Conservation (phyloP, 2,113 vertebrate genomes). For the crab-eating macaque (Macaca fascicularis) region DNA sequence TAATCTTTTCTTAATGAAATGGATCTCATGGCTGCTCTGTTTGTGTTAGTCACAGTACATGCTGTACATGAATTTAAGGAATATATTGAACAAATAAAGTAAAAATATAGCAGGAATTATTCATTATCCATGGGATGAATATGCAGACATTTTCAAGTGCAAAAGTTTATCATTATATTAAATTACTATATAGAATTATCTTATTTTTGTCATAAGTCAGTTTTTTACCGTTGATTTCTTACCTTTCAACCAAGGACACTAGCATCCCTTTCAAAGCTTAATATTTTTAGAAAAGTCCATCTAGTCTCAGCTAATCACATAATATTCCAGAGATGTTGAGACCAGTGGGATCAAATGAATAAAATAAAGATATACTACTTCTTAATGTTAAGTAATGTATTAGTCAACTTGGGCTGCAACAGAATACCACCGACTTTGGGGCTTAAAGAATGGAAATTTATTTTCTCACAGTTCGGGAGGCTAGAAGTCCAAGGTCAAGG, state of each 20-base stretch:
- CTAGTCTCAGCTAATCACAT: not conserved
- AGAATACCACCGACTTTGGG: not conserved
- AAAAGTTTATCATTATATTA: not conserved
- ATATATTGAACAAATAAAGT: constrained; percentile 24
- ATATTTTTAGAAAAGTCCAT: not conserved
- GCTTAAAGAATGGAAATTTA: not conserved
- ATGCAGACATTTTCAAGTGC: constrained; percentile 23
- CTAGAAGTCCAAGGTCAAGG: not conserved
- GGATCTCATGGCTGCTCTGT: not conserved
- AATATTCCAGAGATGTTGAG: not conserved
- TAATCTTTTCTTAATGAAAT: constrained; percentile 74
- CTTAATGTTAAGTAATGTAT: not conserved
- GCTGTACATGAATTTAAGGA: not conserved
- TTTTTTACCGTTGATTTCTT: not conserved
- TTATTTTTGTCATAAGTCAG: not conserved
- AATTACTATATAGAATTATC: not conserved
- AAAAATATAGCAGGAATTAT: constrained; percentile 38
- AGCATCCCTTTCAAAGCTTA: not conserved
- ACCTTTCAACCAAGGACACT: not conserved
- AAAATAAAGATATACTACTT: not conserved
- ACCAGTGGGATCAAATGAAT: not conserved
- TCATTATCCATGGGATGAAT: not conserved
- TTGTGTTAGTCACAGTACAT: constrained; percentile 36
- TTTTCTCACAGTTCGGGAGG: not conserved
- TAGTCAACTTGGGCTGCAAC: not conserved